Conservation (phyloP, 1,140 invertebrate species). For the Euwallacea fornicatus region DNA sequence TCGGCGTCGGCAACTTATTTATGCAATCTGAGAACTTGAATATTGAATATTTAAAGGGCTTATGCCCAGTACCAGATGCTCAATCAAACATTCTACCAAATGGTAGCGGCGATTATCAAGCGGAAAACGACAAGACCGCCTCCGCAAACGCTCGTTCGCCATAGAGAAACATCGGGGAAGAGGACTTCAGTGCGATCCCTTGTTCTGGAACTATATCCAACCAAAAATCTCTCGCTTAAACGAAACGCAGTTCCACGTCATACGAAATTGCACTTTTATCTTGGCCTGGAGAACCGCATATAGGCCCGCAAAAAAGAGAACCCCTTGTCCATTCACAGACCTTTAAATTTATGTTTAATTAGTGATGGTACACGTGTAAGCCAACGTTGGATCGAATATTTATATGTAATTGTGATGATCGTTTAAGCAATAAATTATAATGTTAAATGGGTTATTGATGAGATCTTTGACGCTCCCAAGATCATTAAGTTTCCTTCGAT, state of each 20-base stretch:
- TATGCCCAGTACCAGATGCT: not conserved
- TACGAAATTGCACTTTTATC: not conserved
- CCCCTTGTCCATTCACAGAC: conserved; percentile 33
- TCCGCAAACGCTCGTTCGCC: not conserved
- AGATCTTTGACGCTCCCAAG: conserved; percentile 21
- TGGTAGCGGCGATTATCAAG: no score
- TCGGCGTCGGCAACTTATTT: conserved; percentile 33
- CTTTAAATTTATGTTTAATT: conserved; percentile 44
- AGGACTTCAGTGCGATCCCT: no score
- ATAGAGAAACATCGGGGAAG: not conserved
- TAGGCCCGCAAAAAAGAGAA: conserved; percentile 24
- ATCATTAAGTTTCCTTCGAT: not conserved
- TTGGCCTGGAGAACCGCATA: conserved; percentile 12
- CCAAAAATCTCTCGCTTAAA: no score
- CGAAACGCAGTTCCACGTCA: not conserved
- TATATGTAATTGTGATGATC: conserved; percentile 42
- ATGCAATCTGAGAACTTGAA: conserved; percentile 26
- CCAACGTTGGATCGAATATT: conserved; percentile 39
- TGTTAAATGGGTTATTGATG: conserved; percentile 39
- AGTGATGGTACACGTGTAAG: conserved; percentile 41
- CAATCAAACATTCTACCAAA: no score
- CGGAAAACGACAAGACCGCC: not conserved
- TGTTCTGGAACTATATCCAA: no score
- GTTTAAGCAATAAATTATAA: conserved; percentile 41
- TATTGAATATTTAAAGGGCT: conserved; percentile 32